Base-by-base conservation (phyloP, 2,113 vertebrate species). In the Etheostoma spectabile region DNA sequence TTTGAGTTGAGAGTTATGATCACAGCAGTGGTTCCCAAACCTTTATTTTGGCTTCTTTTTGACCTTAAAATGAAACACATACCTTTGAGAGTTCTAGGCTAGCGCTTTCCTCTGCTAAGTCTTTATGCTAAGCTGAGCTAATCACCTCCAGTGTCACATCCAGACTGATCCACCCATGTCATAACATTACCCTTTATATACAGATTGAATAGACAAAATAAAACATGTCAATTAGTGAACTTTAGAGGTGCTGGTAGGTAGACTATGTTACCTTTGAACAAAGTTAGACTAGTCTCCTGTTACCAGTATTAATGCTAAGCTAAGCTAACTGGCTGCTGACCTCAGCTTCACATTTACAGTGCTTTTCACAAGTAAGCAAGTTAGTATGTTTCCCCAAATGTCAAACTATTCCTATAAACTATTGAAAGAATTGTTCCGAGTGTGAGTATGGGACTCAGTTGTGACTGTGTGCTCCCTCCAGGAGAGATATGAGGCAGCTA, bases 401-500 rank as follows among this genome's bases (percentile, higher is more conserved):
- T 24, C 7, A 2, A 21, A 48, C 42, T 46, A 1, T 56, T 15
- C 6, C 5, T 38, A 63, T n/a, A 72, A 45, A 48, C 68, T 21
- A 4, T 51, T 11, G 22, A 21, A 48, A 22, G 0, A 53, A 14
- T n/a, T 27, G 8, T 22, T 45, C 0, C 8, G 18, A 6, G 27
- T 30, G 35, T 38, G n/a, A 55, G 30, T 14, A 7, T 49, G 22
- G 38, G 60, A 71, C 65, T 69, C 21, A 10, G 10, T 8, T 64
- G 16, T 45, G 24, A 38, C 46, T 0, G 0, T 51, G 22, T 35
- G 38, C 1, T 14, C 13, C 13, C 49, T 48, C 4, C 91, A 99
- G 98, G 96, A 98, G 83, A 95, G 97, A 84, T 99, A 99, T 0
- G 98, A 99, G 88, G 95, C 98, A 0, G 98, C 97, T 8, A 97